These are phyloP conservation scores for Augiades crinisus DNA, from an alignment of 2,888 invertebrate genomes.

Conservation along the genomic window DNA sequence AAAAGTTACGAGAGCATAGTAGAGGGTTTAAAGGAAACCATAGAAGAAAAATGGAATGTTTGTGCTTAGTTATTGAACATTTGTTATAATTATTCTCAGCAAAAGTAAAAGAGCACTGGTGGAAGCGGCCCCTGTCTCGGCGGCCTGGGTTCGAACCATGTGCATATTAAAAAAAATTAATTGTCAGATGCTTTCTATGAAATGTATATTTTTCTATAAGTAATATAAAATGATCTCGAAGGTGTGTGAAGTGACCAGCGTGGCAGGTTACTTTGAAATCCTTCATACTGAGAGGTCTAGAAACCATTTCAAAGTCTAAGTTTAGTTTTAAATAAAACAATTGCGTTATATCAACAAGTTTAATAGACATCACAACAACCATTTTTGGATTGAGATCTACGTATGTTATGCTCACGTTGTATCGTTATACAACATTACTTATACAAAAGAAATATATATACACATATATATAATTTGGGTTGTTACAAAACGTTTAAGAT, in stretches of 20 bases:
- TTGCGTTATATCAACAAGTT: slow-evolving; percentile 60
- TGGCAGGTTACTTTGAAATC: too few relatives aligned
- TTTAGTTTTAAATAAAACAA: slow-evolving; percentile 8
- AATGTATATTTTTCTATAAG: too few relatives aligned
- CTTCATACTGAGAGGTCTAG: too few relatives aligned
- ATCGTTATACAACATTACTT: slow-evolving; percentile 20
- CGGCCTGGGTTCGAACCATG: too few relatives aligned
- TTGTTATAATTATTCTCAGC: too few relatives aligned
- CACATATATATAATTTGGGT: slow-evolving; percentile 28
- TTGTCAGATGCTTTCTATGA: too few relatives aligned
- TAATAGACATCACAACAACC: slow-evolving; percentile 81
- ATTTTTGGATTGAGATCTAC: slow-evolving; percentile 72
- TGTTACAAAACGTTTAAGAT: slow-evolving; percentile 46
- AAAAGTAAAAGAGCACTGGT: too few relatives aligned
- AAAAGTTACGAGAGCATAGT: slow-evolving; percentile 35
- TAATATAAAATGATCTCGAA: too few relatives aligned
- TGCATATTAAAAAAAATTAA: too few relatives aligned
- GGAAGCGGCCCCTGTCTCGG: too few relatives aligned
- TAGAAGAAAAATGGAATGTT: slow-evolving; percentile 33
- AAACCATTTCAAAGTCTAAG: too few relatives aligned
- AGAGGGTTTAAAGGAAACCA: slow-evolving; percentile 38
- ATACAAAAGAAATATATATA: slow-evolving; percentile 35
- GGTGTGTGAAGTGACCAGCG: too few relatives aligned
- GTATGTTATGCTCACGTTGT: slow-evolving; percentile 43
- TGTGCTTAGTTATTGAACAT: neutral